Evolutionary conservation across 2,797 vertebrate species (phyloP).

Genomic region (Cebuella pygmaea): DNA sequence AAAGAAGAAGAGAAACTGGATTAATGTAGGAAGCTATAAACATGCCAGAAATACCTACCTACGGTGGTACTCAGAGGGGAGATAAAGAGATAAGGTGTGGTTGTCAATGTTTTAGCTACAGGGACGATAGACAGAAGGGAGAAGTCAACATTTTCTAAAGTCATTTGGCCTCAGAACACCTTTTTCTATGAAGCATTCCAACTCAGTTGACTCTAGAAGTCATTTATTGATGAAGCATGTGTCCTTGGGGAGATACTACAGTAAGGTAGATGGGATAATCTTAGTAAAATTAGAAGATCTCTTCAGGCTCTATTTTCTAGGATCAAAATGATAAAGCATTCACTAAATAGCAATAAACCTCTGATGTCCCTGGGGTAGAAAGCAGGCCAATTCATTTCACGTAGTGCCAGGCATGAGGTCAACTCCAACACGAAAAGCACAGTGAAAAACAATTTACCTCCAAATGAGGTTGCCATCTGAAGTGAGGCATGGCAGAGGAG

Average conservation of each 20-base stretch:
- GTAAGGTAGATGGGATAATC: background rate
- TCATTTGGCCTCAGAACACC: background rate
- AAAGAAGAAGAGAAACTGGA: background rate
- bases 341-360: background rate
- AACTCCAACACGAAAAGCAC: background rate
- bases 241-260: background rate
- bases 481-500: constrained; percentile 57
- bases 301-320: constrained; percentile 28
- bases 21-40: background rate
- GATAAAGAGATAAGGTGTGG: background rate
- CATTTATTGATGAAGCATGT: background rate
- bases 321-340: constrained; percentile 42
- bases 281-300: background rate
- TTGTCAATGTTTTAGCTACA: background rate
- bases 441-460: constrained; percentile 40
- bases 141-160: background rate
- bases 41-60: background rate
- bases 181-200: background rate
- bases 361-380: constrained; percentile 20
- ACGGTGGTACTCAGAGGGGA: background rate
- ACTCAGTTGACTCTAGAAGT: background rate
- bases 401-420: constrained; percentile 52
- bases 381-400: constrained; percentile 19
- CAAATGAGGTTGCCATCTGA: constrained; percentile 73
- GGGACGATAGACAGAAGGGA: too few species aligned